Percentiles rank a stretch among this genome's conserved stretches.
Evolutionary conservation across 2,888 invertebrate species (phyloP).

Genomic region (Torymus tubicola): DNA sequence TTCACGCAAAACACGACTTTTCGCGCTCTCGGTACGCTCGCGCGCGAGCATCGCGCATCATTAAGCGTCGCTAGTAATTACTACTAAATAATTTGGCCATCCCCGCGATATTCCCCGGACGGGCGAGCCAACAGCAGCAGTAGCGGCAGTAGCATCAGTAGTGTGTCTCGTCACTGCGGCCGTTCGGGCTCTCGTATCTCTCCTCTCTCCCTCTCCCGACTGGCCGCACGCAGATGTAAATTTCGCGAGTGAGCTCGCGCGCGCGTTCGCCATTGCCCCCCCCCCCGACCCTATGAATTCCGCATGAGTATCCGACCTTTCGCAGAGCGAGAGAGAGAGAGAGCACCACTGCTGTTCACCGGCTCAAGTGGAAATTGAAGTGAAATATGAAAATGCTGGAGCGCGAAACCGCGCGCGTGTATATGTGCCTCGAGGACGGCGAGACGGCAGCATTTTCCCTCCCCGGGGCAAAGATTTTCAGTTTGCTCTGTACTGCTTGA

Average conservation of each 20-base stretch:
- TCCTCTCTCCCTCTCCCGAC: slow-evolving; percentile 54
- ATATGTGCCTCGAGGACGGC: slow-evolving; percentile 6
- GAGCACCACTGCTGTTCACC: slow-evolving; percentile 64
- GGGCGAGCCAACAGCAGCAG: not conserved
- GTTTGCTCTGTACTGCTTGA: slow-evolving; percentile 29
- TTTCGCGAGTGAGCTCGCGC: slow-evolving; percentile 59
- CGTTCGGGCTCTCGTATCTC: slow-evolving; percentile 30
- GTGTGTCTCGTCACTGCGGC: slow-evolving; percentile 44
- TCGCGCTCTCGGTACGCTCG: slow-evolving; percentile 7
- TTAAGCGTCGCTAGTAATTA: slow-evolving; percentile 70
- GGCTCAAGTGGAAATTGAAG: slow-evolving; percentile 73
- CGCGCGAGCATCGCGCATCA: slow-evolving; percentile 60
- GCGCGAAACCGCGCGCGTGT: slow-evolving; percentile 36
- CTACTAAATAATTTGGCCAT: slow-evolving; percentile 72
- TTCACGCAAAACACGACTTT: slow-evolving; percentile 17
- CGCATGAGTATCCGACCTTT: slow-evolving; percentile 72
- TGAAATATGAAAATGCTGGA: slow-evolving; percentile 73
- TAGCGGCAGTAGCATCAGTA: too few species aligned
- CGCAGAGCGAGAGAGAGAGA: slow-evolving; percentile 47
- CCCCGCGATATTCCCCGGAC: slow-evolving; percentile 46
- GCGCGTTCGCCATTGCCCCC: slow-evolving; percentile 57
- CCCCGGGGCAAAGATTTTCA: slow-evolving; percentile 54
- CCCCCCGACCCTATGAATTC: slow-evolving; percentile 70
- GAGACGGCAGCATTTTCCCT: slow-evolving; percentile 58
- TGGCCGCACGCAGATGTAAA: slow-evolving; percentile 64